phyloP scores from a whole-genome alignment of 37 sponge, comb jelly and placozoan genomes.

The Eunapius fragilis region DNA sequence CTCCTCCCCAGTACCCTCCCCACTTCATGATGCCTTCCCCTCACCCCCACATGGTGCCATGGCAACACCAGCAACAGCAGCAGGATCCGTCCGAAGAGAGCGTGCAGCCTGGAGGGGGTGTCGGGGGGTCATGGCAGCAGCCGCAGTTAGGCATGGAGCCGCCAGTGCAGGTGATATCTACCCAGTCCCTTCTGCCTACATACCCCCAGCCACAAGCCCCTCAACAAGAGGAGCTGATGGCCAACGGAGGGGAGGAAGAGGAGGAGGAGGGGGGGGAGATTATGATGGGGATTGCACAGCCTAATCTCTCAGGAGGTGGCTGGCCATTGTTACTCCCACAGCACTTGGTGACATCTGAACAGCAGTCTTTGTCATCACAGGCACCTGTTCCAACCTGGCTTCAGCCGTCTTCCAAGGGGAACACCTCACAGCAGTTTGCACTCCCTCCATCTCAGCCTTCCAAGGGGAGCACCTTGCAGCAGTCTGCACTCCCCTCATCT shows the following conservation, averaged over 20 bases:
- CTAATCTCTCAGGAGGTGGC: background rate
- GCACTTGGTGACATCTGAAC: background rate
- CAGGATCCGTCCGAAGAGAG: background rate
- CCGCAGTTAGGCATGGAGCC: background rate
- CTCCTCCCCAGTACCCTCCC: background rate
- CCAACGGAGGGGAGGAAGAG: background rate
- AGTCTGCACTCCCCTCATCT: background rate
- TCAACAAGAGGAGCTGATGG: background rate
- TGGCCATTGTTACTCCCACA: background rate
- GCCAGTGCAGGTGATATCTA: background rate
- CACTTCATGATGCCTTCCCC: background rate
- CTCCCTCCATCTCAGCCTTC: background rate
- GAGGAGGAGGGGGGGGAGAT: conserved; percentile 1
- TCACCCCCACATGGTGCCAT: background rate
- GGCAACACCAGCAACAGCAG: background rate
- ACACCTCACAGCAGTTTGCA: background rate
- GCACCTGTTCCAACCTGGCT: background rate
- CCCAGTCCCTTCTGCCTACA: background rate
- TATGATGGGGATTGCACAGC: background rate
- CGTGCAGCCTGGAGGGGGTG: background rate
- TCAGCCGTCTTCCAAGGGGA: background rate
- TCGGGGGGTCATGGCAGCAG: background rate
- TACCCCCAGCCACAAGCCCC: background rate
- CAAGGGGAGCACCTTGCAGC: background rate
- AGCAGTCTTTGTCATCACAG: background rate